These are phyloP conservation scores for Gorsachius goisagi DNA, from an alignment of 2,113 vertebrate species.

Conservation along the genomic window DNA sequence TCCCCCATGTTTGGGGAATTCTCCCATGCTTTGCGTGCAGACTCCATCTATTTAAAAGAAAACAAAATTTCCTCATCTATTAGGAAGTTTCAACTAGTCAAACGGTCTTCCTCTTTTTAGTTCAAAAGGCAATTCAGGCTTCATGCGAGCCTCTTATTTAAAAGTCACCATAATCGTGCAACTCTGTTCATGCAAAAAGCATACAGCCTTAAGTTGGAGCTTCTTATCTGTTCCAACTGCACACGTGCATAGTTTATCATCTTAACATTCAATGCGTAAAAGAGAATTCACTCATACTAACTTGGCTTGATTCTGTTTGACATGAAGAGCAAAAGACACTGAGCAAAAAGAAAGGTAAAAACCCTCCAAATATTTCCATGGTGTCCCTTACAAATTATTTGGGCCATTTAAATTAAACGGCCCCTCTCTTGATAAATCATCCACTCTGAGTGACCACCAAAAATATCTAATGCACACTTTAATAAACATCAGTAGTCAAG, in stretches of 20 bases:
- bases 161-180: conserved; percentile 40
- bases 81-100: not conserved
- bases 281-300: not conserved
- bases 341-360: conserved; percentile 22
- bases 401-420: not conserved
- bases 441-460: not conserved
- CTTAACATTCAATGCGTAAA: not conserved
- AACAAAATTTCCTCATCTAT: not conserved
- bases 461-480: not conserved
- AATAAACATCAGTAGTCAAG: not conserved
- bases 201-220: conserved; percentile 20
- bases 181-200: conserved; percentile 63
- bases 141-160: conserved; percentile 52
- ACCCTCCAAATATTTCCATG: not conserved
- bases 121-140: conserved; percentile 29
- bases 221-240: conserved; percentile 7
- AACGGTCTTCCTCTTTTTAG: not conserved
- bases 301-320: not conserved
- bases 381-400: not conserved
- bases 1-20: conserved; percentile 94
- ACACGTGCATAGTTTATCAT: not conserved
- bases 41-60: conserved; percentile 89
- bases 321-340: conserved; percentile 5
- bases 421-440: not conserved
- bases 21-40: conserved; percentile 97